Evolutionary conservation across 2,888 invertebrate species (phyloP).

Genomic region (Apamea monoglypha): DNA sequence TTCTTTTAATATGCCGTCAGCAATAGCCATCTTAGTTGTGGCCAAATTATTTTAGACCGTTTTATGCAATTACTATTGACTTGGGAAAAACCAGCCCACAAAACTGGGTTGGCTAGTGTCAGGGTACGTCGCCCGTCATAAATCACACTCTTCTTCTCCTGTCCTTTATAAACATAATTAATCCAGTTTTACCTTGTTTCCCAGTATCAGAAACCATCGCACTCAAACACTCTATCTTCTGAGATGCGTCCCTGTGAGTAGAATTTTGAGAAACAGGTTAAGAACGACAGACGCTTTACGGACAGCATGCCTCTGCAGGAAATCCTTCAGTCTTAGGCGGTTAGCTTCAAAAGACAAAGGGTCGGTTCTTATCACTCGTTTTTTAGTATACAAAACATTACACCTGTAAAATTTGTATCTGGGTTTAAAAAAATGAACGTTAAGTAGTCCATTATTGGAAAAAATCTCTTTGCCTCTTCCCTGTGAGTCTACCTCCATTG

Average conservation of each 20-base stretch:
- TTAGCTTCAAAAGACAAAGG: no score
- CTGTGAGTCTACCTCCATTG: neutral
- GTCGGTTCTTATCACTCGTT: no score
- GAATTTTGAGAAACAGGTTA: no score
- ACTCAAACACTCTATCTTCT: neutral
- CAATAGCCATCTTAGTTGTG: slow-evolving; percentile 7
- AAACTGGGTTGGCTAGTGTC: slow-evolving; percentile 4
- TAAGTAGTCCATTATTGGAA: neutral
- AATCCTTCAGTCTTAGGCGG: no score
- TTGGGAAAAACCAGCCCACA: slow-evolving; percentile 6
- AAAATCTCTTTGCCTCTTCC: neutral
- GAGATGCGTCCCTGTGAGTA: no score
- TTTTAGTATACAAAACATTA: no score
- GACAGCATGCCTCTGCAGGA: no score
- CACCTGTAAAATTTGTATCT: no score
- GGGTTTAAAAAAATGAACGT: no score
- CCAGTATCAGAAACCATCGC: neutral
- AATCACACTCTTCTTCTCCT: neutral
- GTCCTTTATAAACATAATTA: no score
- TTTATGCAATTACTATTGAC: slow-evolving; percentile 14
- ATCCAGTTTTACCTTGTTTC: neutral
- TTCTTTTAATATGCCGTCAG: slow-evolving; percentile 3
- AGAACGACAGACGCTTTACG: no score
- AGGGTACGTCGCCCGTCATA: neutral
- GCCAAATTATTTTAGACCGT: neutral